Conservation (phyloP, 2,113 vertebrate species). For the Todiramphus chloris region DNA sequence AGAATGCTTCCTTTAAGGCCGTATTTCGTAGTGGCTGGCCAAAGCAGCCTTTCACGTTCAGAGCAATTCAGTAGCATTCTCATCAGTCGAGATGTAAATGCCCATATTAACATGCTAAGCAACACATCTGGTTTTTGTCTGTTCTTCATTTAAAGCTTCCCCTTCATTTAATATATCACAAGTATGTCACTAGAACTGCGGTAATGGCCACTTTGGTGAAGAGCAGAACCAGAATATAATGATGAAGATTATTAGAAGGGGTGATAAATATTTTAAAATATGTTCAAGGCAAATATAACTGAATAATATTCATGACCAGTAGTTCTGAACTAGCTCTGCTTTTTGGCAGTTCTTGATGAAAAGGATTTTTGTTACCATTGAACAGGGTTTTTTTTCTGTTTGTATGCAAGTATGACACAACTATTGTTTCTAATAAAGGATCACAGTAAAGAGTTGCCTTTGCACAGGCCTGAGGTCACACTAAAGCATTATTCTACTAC, state of each 20-base stretch:
- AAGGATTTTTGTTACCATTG: not conserved
- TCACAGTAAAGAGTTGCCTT: not conserved
- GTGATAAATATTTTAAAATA: not conserved
- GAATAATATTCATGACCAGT: not conserved
- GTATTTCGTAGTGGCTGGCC: not conserved
- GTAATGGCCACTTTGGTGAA: not conserved
- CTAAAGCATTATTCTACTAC: not conserved
- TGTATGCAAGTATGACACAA: not conserved
- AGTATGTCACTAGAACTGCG: not conserved
- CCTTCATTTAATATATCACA: not conserved
- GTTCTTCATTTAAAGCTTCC: not conserved
- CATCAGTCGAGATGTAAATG: not conserved
- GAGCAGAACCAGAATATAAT: not conserved
- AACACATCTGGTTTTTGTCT: not conserved
- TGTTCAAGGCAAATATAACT: not conserved
- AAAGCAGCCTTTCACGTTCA: not conserved
- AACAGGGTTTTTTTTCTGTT: not conserved
- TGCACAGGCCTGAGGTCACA: not conserved
- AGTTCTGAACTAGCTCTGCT: not conserved
- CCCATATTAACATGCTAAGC: too few relatives aligned
- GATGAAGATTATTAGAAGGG: not conserved
- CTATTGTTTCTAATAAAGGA: not conserved
- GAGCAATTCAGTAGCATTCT: not conserved
- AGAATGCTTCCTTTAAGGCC: not conserved
- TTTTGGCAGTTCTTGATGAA: not conserved